phyloP scores from a whole-genome alignment of 2,113 vertebrate genomes.

The Bostrychus sinensis region DNA sequence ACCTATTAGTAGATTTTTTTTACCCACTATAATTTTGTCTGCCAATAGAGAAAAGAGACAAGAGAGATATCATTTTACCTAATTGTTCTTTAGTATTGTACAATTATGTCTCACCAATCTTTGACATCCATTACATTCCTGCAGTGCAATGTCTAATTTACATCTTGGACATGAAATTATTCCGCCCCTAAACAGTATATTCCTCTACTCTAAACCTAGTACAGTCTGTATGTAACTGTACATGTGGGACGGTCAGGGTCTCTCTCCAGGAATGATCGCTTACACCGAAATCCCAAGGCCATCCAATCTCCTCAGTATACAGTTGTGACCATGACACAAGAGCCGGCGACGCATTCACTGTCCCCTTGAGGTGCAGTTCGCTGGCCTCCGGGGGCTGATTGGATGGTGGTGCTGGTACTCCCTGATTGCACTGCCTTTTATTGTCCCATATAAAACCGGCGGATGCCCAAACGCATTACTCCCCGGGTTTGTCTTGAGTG shows the following conservation, averaged over 20 bases:
- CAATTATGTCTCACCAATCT: not conserved
- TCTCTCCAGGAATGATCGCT: conserved; percentile 37
- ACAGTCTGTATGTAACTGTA: too few relatives aligned
- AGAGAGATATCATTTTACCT: too few relatives aligned
- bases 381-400: conserved; percentile 49
- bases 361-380: too few relatives aligned
- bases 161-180: too few relatives aligned
- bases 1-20: too few relatives aligned
- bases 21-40: too few relatives aligned
- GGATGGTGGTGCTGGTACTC: conserved; percentile 51
- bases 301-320: conserved; percentile 39
- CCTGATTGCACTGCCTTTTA: conserved; percentile 58
- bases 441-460: conserved; percentile 51
- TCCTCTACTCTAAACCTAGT: too few relatives aligned
- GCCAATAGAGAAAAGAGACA: too few relatives aligned
- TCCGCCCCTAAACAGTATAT: too few relatives aligned
- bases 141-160: too few relatives aligned
- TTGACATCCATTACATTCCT: not conserved
- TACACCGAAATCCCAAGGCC: conserved; percentile 37
- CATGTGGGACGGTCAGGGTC: conserved; percentile 7
- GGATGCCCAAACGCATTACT: conserved; percentile 19
- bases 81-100: too few relatives aligned
- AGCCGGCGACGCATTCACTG: conserved; percentile 15
- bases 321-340: conserved; percentile 56
- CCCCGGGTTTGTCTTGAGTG: conserved; percentile 17